Conservation (phyloP, 2,113 vertebrate species). For the Gorsachius goisagi region DNA sequence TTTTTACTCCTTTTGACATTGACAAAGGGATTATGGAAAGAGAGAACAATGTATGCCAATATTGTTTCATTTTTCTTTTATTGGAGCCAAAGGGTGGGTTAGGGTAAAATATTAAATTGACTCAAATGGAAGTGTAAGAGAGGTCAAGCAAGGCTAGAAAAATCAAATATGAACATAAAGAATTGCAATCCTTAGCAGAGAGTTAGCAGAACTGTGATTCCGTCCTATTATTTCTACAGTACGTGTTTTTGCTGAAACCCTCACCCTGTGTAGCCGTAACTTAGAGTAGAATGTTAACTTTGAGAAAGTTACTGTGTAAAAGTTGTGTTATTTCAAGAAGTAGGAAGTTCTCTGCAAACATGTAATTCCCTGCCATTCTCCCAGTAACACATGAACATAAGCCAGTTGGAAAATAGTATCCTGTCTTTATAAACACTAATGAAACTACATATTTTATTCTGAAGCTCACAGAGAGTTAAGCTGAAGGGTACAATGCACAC, state of each 20-base stretch:
- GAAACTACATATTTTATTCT: background rate
- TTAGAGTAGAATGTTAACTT: background rate
- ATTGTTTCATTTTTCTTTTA: slow-evolving; percentile 23
- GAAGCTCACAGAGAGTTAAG: background rate
- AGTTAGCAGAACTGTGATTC: background rate
- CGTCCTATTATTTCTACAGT: background rate
- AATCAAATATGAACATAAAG: slow-evolving; percentile 11
- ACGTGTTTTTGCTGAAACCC: background rate
- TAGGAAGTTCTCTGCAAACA: background rate
- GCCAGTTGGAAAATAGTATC: background rate
- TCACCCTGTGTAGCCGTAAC: background rate
- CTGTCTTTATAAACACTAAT: background rate
- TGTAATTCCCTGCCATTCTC: background rate
- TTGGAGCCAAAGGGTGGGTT: background rate
- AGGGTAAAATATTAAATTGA: slow-evolving; percentile 22
- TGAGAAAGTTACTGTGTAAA: background rate
- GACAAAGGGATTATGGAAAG: slow-evolving; percentile 15
- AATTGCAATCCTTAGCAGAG: background rate
- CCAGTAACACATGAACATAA: background rate
- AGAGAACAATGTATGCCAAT: slow-evolving; percentile 6
- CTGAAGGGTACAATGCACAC: background rate
- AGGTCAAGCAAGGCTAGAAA: background rate
- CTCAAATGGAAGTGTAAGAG: background rate
- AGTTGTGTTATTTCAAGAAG: background rate
- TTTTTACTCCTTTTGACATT: slow-evolving; percentile 23